Evolutionary conservation across 2,888 invertebrate genomes (phyloP).

Genomic region (Epicampocera succincta): DNA sequence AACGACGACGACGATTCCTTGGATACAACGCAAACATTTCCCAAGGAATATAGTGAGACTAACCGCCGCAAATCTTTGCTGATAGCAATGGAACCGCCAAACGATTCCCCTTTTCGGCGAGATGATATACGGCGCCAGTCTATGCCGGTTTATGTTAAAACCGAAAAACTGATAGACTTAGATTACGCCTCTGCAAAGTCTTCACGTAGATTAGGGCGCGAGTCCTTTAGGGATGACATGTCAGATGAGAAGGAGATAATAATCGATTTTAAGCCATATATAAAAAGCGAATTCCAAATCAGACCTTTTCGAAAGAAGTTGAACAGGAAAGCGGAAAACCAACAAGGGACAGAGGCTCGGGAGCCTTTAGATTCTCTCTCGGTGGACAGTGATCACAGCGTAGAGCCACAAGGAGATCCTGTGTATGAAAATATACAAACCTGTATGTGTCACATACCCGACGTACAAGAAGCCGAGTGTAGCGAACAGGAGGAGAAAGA

Average conservation of each 20-base stretch:
- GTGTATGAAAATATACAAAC: conserved; percentile 78
- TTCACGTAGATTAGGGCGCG: conserved; percentile 73
- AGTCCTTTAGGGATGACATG: conserved; percentile 61
- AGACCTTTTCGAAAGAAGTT: conserved; percentile 86
- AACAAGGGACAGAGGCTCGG: neutral
- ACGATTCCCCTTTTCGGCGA: conserved; percentile 74
- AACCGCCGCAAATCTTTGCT: conserved; percentile 77
- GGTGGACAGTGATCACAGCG: conserved; percentile 72
- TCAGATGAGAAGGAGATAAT: conserved; percentile 89
- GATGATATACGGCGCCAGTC: conserved; percentile 78
- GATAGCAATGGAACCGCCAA: conserved; percentile 61
- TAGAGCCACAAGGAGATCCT: conserved; percentile 72
- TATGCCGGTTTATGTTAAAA: conserved; percentile 77
- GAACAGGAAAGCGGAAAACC: conserved; percentile 31
- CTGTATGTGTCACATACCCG: conserved; percentile 75
- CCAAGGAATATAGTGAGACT: conserved; percentile 64
- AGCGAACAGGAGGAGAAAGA: conserved; percentile 76
- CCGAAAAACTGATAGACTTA: conserved; percentile 75
- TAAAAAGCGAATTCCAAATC: conserved; percentile 83
- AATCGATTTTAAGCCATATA: conserved; percentile 92
- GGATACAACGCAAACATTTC: conserved; percentile 68
- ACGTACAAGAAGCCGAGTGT: conserved; percentile 55
- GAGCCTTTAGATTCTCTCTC: conserved; percentile 60
- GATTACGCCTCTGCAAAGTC: conserved; percentile 74
- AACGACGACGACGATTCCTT: conserved; percentile 74